Conservation (phyloP, 1,140 invertebrate species). For the Penaeus vannamei region DNA sequence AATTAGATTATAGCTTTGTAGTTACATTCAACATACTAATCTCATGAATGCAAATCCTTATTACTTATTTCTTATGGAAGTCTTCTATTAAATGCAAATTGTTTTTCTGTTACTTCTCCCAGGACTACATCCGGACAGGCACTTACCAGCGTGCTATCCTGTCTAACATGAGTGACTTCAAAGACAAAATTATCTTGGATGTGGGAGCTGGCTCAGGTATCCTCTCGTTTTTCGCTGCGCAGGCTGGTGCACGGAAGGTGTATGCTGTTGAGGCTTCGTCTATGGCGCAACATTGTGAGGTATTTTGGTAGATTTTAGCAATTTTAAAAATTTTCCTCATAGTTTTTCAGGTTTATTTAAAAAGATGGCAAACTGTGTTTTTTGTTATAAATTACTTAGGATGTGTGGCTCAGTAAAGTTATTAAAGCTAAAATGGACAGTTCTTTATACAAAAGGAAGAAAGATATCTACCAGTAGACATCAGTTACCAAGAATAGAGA, state of each 20-base stretch:
- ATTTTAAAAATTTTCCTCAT: too few relatives aligned
- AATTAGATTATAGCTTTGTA: background rate
- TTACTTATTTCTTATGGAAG: background rate
- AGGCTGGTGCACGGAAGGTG: constrained; percentile 96
- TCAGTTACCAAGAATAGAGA: too few relatives aligned
- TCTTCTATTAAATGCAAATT: background rate
- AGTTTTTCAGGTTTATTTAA: too few relatives aligned
- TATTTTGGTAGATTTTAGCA: constrained; percentile 68
- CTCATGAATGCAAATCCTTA: background rate
- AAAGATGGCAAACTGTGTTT: too few relatives aligned
- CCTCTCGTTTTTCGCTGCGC: constrained; percentile 97
- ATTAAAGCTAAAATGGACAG: too few relatives aligned
- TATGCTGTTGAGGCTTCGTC: constrained; percentile 99
- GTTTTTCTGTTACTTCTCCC: constrained; percentile 65
- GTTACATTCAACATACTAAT: background rate
- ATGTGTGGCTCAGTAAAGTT: too few relatives aligned
- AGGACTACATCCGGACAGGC: constrained; percentile 97
- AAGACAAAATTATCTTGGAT: constrained; percentile 93
- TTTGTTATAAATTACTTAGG: too few relatives aligned
- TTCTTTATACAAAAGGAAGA: too few relatives aligned
- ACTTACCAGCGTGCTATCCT: constrained; percentile 98
- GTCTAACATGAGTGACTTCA: constrained; percentile 93
- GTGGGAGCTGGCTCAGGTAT: constrained; percentile 98
- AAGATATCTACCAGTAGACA: too few relatives aligned
- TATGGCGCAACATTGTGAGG: constrained; percentile 97